Base-by-base conservation (phyloP, 2,797 vertebrate species). In the Odontamblyopus lacepedii region DNA sequence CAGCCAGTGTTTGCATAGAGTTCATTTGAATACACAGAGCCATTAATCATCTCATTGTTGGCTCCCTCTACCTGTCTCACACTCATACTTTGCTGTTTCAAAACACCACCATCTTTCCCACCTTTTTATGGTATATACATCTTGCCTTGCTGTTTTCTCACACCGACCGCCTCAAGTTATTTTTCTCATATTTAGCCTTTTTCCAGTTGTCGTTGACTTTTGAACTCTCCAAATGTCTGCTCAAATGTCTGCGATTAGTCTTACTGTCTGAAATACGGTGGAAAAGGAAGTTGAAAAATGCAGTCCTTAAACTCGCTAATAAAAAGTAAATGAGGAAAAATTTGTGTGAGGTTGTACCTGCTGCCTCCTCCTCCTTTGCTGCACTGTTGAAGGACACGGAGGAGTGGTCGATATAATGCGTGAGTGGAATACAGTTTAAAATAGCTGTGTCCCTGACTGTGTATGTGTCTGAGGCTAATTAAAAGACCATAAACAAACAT, bases 401-500 rank as follows among this genome's bases (percentile, higher is more conserved):
- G 59, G 19, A 55, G 65, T 32, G 61, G 82, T 86, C 83, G 56
- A 87, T 88, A 72, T 63, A 67, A 51, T 27, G 48, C 71, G 83
- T 79, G 75, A 84, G 68, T 77, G 78, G 80, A 86, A 80, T 83
- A 35, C 71, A 41, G 60, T 74, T 86, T 75, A 78, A 74, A 78
- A 73, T 78, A 70, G 63, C 26, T 62, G 0, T 68, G 38, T 78
- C 48, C 18, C 7, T 77, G 41, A 44, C 41, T 13, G 72, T 68
- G 72, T 70, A 67, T 70, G 68, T 60, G 83, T 83, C 81, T 66
- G 9, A 68, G 60, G 53, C 77, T 82, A 82, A 89, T 89, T 85
- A 87, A 76, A 78, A 73, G 75, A 63, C 78, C 72, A 75, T 78
- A 78, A 84, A 85, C 81, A 88, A 87, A 82, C 87, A 75, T 83